phyloP scores from a whole-genome alignment of 2,888 invertebrate species.

The Eueremaeus valkanovi region DNA sequence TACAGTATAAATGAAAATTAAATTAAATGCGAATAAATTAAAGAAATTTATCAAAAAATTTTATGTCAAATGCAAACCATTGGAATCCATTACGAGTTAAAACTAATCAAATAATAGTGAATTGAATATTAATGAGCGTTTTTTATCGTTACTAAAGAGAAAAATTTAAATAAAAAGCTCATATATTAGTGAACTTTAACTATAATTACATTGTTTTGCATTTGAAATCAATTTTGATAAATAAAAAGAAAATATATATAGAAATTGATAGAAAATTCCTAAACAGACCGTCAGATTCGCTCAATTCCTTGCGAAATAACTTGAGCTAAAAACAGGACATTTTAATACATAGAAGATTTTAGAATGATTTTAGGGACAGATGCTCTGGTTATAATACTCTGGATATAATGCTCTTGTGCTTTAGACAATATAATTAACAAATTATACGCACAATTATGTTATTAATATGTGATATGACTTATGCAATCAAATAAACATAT shows the following conservation, averaged over 20 bases:
- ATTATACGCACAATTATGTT: no score
- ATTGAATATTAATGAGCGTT: not conserved
- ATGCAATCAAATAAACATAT: no score
- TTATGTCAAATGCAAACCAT: not conserved
- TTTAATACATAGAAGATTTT: no score
- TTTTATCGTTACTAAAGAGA: not conserved
- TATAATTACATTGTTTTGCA: not conserved
- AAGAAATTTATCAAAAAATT: not conserved
- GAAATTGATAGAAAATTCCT: not conserved
- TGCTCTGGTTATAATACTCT: no score
- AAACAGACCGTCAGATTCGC: not conserved
- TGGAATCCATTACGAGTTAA: not conserved
- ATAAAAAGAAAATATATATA: not conserved
- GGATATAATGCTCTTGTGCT: not conserved
- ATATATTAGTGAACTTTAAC: not conserved
- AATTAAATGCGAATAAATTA: not conserved
- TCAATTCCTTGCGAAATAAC: no score
- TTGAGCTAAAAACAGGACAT: no score
- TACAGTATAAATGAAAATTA: not conserved
- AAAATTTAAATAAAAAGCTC: not conserved
- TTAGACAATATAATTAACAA: no score
- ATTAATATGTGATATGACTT: no score
- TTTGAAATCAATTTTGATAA: not conserved
- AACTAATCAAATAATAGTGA: conserved; percentile 1
- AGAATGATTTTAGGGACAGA: no score